phyloP scores from a whole-genome alignment of 2,113 vertebrate genomes.

The Rhagologus leucostigma region DNA sequence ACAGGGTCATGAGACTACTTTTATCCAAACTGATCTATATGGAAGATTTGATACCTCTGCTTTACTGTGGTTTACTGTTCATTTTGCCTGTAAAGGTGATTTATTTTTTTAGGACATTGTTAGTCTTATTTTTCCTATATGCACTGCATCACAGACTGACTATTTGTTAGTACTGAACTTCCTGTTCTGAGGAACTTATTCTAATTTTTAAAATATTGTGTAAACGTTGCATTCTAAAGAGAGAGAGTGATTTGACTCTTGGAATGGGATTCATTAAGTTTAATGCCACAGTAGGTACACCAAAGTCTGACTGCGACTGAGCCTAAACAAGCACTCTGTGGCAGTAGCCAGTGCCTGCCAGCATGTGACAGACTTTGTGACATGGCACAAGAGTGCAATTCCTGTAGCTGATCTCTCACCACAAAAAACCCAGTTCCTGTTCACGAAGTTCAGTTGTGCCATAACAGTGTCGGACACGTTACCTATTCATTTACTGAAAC shows the following conservation, averaged over 20 bases:
- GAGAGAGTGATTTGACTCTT: background rate
- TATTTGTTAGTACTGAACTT: background rate
- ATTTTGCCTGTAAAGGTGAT: background rate
- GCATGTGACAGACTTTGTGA: background rate
- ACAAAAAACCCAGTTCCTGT: background rate
- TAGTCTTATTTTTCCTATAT: background rate
- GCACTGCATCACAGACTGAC: background rate
- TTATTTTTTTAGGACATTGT: background rate
- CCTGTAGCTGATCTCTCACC: background rate
- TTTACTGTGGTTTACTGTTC: background rate
- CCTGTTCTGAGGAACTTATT: background rate
- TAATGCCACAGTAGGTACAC: background rate
- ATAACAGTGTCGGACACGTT: background rate
- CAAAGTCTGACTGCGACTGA: background rate
- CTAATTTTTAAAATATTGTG: background rate
- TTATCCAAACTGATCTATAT: background rate
- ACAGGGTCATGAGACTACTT: background rate
- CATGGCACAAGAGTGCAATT: background rate
- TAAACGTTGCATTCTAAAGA: background rate
- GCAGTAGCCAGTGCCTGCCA: background rate
- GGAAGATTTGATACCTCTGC: background rate
- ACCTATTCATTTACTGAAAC: background rate
- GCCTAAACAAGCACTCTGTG: background rate
- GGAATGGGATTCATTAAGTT: background rate
- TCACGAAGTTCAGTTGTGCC: background rate